Percentiles rank a stretch among this genome's conserved stretches.
Conservation (phyloP, 64 coral and sea anemone species). For the Cladopsammia gracilis region DNA sequence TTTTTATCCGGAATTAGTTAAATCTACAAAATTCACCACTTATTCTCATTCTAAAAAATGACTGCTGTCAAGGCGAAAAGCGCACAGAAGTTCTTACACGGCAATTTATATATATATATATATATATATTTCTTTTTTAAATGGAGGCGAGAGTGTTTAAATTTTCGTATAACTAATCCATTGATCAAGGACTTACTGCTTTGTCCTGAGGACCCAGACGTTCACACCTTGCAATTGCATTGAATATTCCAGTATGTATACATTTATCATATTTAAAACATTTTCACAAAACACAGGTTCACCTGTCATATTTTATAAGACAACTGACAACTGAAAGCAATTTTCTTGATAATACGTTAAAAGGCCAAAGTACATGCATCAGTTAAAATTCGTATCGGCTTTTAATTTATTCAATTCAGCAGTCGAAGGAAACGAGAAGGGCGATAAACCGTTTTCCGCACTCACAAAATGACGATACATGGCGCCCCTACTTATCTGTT, state of each 20-base stretch:
- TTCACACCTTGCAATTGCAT: background rate
- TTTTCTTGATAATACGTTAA: slow-evolving; percentile 39
- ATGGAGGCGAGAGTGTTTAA: background rate
- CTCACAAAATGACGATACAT: background rate
- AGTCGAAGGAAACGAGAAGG: background rate
- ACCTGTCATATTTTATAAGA: slow-evolving; percentile 2
- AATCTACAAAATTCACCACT: background rate
- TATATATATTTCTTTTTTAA: background rate
- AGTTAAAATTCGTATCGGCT: background rate
- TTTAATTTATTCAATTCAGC: background rate
- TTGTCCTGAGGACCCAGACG: background rate
- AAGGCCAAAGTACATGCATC: slow-evolving; percentile 4
- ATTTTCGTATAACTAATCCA: background rate
- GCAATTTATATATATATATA: background rate
- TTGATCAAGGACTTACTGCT: background rate
- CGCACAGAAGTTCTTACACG: background rate
- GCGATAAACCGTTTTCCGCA: background rate
- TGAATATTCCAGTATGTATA: slow-evolving; percentile 2
- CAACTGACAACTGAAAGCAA: slow-evolving; percentile 34
- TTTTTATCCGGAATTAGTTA: background rate
- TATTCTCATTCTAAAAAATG: background rate
- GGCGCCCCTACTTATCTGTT: background rate
- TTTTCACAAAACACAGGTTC: background rate
- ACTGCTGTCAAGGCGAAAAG: background rate
- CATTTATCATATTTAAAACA: background rate